phyloP scores from a whole-genome alignment of 2,797 vertebrate species.

The Nannoperca obscura region DNA sequence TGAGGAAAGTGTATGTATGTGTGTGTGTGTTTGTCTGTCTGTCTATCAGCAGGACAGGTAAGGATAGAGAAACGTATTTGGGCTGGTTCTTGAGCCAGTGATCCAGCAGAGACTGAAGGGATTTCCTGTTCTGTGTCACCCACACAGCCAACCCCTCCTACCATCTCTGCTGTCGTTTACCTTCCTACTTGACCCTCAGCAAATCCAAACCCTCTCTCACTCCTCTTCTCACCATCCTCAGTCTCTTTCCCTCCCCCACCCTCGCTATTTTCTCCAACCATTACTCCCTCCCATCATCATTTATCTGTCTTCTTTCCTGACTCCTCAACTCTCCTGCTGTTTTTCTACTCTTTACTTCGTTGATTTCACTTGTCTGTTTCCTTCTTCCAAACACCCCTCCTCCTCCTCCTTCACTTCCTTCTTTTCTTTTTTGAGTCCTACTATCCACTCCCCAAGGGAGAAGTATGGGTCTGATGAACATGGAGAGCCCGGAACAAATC shows the following conservation, averaged over 20 bases:
- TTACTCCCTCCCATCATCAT: conserved; percentile 47
- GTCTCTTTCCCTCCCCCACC: conserved; percentile 46
- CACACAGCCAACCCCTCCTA: conserved; percentile 31
- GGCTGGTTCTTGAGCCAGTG: conserved; percentile 50
- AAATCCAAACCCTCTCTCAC: conserved; percentile 52
- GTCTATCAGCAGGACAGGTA: conserved; percentile 1
- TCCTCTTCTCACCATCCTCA: conserved; percentile 35
- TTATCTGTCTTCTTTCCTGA: conserved; percentile 50
- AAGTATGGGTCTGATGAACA: conserved; percentile 72
- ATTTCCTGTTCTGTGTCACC: conserved; percentile 55
- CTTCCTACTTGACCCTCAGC: conserved; percentile 60
- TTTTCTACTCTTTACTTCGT: conserved; percentile 44
- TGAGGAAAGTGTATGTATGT: conserved; percentile 26
- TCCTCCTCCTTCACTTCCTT: conserved; percentile 4
- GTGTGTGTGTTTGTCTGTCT: conserved; percentile 18
- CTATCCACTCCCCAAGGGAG: conserved; percentile 56
- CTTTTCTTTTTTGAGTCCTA: conserved; percentile 37
- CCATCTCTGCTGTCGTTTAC: conserved; percentile 50
- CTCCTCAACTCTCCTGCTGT: conserved; percentile 41
- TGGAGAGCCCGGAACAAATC: conserved; percentile 79
- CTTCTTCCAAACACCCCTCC: conserved; percentile 33
- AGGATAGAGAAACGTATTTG: conserved; percentile 35
- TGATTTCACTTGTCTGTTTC: conserved; percentile 60
- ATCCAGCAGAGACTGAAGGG: conserved; percentile 50
- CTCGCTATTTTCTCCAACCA: conserved; percentile 41